Evolutionary conservation across 2,888 invertebrate species (phyloP).

Genomic region (Cotesia congregata): DNA sequence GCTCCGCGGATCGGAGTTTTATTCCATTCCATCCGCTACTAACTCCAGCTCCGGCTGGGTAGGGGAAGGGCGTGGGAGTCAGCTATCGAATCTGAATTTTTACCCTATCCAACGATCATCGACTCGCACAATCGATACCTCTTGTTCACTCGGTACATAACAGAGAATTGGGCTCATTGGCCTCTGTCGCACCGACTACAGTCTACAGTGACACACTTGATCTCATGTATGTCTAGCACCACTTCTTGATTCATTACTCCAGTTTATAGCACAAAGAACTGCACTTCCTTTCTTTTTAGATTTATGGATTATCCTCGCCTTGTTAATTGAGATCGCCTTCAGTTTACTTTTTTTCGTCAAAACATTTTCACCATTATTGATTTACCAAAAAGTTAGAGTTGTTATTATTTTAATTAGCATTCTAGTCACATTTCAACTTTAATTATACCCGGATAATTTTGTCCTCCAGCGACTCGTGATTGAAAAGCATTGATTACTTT

Average conservation of each 20-base stretch:
- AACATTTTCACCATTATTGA: not conserved
- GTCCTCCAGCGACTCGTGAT: not conserved
- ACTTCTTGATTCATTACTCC: not conserved
- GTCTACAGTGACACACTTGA: not conserved
- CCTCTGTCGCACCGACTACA: not conserved
- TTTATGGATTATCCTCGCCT: not conserved
- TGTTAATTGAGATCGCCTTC: not conserved
- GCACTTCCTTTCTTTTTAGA: not conserved
- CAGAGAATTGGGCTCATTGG: not conserved
- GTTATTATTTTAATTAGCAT: not conserved
- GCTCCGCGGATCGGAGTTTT: not conserved
- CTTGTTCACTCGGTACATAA: not conserved
- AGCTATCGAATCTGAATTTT: conserved; percentile 20
- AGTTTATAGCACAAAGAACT: not conserved
- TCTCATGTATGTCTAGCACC: conserved; percentile 1
- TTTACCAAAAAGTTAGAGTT: not conserved
- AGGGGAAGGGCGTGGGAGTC: not conserved
- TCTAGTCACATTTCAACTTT: not conserved
- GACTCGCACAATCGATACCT: not conserved
- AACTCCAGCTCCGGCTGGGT: not conserved
- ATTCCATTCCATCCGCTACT: not conserved
- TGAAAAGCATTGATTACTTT: too few relatives aligned
- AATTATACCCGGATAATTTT: not conserved
- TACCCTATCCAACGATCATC: conserved; percentile 5
- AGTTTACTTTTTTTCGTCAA: not conserved